Evolutionary conservation across 1,140 invertebrate species (phyloP).

Genomic region (Lerema accius): DNA sequence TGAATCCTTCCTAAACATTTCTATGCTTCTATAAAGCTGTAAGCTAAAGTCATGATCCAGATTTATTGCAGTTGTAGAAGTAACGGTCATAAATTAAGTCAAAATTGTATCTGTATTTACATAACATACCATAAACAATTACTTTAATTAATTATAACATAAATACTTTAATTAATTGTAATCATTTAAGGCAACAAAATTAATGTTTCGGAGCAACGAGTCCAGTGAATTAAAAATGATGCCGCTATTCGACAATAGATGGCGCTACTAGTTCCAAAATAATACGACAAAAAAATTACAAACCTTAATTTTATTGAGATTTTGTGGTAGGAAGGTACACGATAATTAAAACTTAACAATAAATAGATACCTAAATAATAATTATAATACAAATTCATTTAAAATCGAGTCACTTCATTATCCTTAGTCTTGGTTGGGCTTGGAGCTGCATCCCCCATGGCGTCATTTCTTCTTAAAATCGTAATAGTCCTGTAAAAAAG

Average conservation of each 20-base stretch:
- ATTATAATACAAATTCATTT: constrained; percentile 42
- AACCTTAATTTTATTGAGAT: constrained; percentile 74
- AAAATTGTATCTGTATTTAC: too few relatives aligned
- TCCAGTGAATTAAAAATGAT: too few relatives aligned
- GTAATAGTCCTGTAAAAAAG: constrained; percentile 65
- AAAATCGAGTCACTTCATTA: constrained; percentile 70
- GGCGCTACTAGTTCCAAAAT: neutral
- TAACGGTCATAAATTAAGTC: too few relatives aligned
- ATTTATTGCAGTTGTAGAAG: too few relatives aligned
- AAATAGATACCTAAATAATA: constrained; percentile 39
- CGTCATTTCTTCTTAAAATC: constrained; percentile 61
- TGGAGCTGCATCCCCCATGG: constrained; percentile 30
- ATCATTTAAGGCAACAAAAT: too few relatives aligned
- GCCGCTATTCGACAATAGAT: neutral
- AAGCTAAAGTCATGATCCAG: too few relatives aligned
- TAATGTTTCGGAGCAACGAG: too few relatives aligned
- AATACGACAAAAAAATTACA: constrained; percentile 39
- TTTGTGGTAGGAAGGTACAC: constrained; percentile 54
- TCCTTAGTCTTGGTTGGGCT: constrained; percentile 52
- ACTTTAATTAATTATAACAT: too few relatives aligned
- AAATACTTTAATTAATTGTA: too few relatives aligned
- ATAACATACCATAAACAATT: too few relatives aligned
- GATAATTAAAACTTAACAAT: constrained; percentile 58
- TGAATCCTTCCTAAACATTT: too few relatives aligned
- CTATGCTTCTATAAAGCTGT: too few relatives aligned